phyloP scores from a whole-genome alignment of 23 tunicate species.

The Clavelina lepadiformis region DNA sequence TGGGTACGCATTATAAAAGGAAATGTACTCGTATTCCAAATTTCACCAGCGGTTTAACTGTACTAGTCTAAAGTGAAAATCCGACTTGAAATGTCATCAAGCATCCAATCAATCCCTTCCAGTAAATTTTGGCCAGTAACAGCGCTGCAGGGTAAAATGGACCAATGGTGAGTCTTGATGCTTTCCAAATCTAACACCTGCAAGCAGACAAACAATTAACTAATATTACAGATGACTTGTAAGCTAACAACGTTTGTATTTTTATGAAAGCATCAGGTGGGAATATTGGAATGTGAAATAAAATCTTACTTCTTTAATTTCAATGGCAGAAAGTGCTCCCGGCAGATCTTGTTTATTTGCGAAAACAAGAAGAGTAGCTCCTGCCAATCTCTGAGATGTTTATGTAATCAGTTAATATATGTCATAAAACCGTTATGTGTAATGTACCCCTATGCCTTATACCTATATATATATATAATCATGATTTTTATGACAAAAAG shows the following conservation, averaged over 20 bases:
- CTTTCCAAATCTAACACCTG: slow-evolving; percentile 77
- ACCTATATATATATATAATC: too few relatives aligned
- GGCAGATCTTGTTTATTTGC: slow-evolving; percentile 98
- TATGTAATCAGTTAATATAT: too few relatives aligned
- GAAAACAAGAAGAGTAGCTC: slow-evolving; percentile 91
- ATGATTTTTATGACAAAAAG: too few relatives aligned
- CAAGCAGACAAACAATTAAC: not conserved
- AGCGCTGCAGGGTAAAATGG: slow-evolving; percentile 91
- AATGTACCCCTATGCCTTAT: too few relatives aligned
- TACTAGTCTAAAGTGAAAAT: slow-evolving; percentile 84
- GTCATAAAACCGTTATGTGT: too few relatives aligned
- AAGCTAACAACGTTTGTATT: not conserved
- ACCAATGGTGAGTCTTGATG: slow-evolving; percentile 98
- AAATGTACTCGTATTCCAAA: too few relatives aligned
- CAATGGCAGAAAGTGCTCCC: slow-evolving; percentile 79
- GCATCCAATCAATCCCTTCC: slow-evolving; percentile 84
- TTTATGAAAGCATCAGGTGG: not conserved
- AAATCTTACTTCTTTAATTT: slow-evolving; percentile 66
- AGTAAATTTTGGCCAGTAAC: slow-evolving; percentile 73
- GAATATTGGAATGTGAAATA: not conserved
- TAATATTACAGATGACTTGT: not conserved
- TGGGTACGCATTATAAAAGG: too few relatives aligned
- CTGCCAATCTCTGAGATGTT: slow-evolving; percentile 79
- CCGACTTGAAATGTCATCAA: slow-evolving; percentile 89
- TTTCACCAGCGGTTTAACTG: too few relatives aligned